Base-by-base conservation (phyloP, 2,888 invertebrate genomes). In the Ctenicera cuprea region DNA sequence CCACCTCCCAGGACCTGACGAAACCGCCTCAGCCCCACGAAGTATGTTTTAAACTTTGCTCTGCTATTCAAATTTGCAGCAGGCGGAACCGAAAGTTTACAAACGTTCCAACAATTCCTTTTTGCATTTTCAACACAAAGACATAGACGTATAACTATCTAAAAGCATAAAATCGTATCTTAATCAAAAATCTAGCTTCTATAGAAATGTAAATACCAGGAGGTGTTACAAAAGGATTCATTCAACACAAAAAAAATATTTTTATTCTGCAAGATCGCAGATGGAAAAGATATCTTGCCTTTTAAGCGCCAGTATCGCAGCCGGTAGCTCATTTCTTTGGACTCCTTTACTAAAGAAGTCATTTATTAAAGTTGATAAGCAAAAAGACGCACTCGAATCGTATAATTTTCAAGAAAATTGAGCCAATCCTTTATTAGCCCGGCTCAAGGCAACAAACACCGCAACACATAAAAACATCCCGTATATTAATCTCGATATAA, bases 171-270 rank as follows among this genome's bases (percentile, higher is more conserved):
- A 61, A 8, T 43, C 22, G 18, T 68, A 68, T 68, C 68, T 61
- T 43, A 68, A 68, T 59, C 41, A 68, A 68, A 59, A 68, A 61
- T 68, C 68, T 68, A 37, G 61, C 18, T 37, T 43, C 68, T 59
- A 45, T 68, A 68, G 59, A 68, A 68, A 68, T 68, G 68, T 50
- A 59, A 68, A 68, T 59, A 37, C 30, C 18, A 48, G 20, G 8
- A 43, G 59, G 45, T 59, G 14, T 37, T 22, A 22, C 14, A 52
- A 66, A 54, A 11, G 43, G 22, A 57, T 30, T 5, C 8, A 33
- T 37, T 12, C 54, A 43, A 57, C 20, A 52, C 45, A 48, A 18
- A 68, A 41, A n/a, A 68, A 62, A 22, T 26, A 8, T 62, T 62
- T 62, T 62, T 37, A 59, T 68, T 61, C 45, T 16, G 26, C 12